These are phyloP conservation scores for Copsychus sechellarum DNA, from an alignment of 2,113 vertebrate genomes.

Conservation along the genomic window DNA sequence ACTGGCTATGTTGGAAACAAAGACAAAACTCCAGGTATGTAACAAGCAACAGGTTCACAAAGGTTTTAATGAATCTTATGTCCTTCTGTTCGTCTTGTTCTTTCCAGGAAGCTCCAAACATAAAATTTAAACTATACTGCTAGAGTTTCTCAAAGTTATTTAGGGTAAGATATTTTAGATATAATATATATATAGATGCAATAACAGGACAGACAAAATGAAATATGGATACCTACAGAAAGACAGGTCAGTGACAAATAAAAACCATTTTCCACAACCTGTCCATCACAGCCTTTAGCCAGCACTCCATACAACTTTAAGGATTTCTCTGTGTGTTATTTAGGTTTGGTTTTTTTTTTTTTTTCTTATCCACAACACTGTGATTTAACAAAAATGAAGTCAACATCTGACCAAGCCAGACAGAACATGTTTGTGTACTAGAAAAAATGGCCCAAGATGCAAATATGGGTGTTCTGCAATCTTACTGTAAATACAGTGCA, in stretches of 20 bases:
- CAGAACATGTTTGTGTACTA: background rate
- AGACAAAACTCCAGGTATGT: background rate
- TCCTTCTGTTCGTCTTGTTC: background rate
- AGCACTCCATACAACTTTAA: background rate
- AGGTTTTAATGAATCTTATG: background rate
- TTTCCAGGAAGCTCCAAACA: background rate
- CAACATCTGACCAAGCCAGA: background rate
- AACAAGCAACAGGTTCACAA: background rate
- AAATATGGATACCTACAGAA: background rate
- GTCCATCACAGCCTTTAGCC: background rate
- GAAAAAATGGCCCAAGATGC: background rate
- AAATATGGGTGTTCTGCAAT: background rate
- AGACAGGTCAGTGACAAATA: background rate
- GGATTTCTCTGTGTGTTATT: background rate
- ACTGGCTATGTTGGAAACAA: background rate
- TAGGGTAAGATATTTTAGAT: background rate
- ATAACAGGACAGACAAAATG: fast-evolving
- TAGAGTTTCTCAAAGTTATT: background rate
- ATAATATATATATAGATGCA: background rate
- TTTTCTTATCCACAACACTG: background rate
- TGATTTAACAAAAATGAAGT: background rate
- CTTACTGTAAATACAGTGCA: constrained; percentile 19
- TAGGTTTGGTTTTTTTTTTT: fast-evolving
- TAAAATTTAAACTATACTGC: background rate
- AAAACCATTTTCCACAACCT: background rate